Conservation (phyloP, 2,888 invertebrate genomes). For the Mechanitis mazaeus region DNA sequence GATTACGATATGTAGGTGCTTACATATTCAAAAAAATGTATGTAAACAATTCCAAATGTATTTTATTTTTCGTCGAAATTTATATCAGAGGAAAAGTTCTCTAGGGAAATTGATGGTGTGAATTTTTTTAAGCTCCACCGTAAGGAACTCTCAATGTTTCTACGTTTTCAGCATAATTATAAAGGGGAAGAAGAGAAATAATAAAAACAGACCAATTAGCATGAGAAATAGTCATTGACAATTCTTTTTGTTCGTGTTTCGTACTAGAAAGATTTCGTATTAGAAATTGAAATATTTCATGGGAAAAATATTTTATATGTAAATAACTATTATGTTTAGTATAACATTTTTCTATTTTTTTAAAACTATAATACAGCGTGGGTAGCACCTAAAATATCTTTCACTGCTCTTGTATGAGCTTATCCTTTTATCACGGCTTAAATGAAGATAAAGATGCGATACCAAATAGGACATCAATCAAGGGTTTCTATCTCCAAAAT, state of each 20-base stretch:
- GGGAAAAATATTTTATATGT: background rate
- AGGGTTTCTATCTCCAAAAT: slow-evolving; percentile 26
- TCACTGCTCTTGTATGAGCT: slow-evolving; percentile 14
- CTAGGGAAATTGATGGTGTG: slow-evolving; percentile 30
- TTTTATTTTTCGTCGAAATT: slow-evolving; percentile 31
- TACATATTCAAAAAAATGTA: slow-evolving; percentile 34
- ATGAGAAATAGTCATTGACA: slow-evolving; percentile 14
- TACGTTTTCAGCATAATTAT: slow-evolving; percentile 29
- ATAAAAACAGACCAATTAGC: slow-evolving; percentile 14
- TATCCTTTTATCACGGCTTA: slow-evolving; percentile 22
- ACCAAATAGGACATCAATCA: slow-evolving; percentile 33
- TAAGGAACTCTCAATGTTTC: slow-evolving; percentile 26
- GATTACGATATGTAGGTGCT: slow-evolving; percentile 30
- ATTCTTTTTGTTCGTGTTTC: slow-evolving; percentile 7
- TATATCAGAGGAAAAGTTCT: slow-evolving; percentile 31
- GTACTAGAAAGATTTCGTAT: background rate
- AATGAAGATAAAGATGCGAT: slow-evolving; percentile 28
- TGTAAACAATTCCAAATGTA: slow-evolving; percentile 33
- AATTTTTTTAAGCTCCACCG: slow-evolving; percentile 24
- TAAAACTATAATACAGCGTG: slow-evolving; percentile 1
- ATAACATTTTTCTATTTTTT: background rate
- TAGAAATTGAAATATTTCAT: background rate
- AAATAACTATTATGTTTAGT: background rate
- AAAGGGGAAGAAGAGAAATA: slow-evolving; percentile 21
- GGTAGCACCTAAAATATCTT: slow-evolving; percentile 13